A percentile compares a stretch with the other conserved stretches of the same genome.
phyloP scores from a whole-genome alignment of 2,888 invertebrate genomes.

The Gastracanthus pulcherrimus region DNA sequence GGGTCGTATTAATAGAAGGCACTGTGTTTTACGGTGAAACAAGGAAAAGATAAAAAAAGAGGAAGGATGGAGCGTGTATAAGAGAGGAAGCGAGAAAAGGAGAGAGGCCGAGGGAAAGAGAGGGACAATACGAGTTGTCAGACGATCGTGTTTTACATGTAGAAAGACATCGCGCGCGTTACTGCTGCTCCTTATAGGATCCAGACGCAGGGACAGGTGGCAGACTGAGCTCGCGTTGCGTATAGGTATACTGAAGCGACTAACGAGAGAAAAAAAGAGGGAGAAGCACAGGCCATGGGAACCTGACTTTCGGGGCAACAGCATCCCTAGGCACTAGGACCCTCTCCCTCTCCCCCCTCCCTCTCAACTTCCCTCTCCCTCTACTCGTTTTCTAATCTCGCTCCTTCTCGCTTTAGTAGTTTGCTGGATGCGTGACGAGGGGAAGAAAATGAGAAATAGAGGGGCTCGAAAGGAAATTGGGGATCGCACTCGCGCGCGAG shows the following conservation, averaged over 20 bases:
- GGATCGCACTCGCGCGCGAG: slow-evolving; percentile 23
- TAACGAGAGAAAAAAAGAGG: slow-evolving; percentile 45
- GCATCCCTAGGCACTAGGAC: slow-evolving; percentile 76
- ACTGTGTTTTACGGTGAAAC: slow-evolving; percentile 39
- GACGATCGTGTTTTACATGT: slow-evolving; percentile 73
- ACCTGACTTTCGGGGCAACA: slow-evolving; percentile 77
- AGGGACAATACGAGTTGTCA: slow-evolving; percentile 69
- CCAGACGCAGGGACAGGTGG: slow-evolving; percentile 76
- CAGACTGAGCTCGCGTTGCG: slow-evolving; percentile 65
- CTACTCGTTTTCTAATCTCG: slow-evolving; percentile 24
- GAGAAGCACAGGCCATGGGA: slow-evolving; percentile 73
- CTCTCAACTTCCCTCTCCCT: slow-evolving; percentile 1
- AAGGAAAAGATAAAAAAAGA: slow-evolving; percentile 11
- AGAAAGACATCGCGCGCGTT: slow-evolving; percentile 71
- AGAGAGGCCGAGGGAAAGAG: neutral
- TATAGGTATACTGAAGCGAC: slow-evolving; percentile 48
- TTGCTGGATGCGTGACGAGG: slow-evolving; percentile 25
- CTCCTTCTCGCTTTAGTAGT: too few species aligned
- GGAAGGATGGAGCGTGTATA: neutral
- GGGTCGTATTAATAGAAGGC: slow-evolving; percentile 19
- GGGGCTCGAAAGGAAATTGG: slow-evolving; percentile 56
- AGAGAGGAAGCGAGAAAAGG: neutral
- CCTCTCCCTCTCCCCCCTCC: slow-evolving; percentile 48
- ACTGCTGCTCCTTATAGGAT: slow-evolving; percentile 68
- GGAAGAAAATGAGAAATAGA: slow-evolving; percentile 55